Base-by-base conservation (phyloP, 2,797 vertebrate genomes). In the Dromococcyx pavoninus region DNA sequence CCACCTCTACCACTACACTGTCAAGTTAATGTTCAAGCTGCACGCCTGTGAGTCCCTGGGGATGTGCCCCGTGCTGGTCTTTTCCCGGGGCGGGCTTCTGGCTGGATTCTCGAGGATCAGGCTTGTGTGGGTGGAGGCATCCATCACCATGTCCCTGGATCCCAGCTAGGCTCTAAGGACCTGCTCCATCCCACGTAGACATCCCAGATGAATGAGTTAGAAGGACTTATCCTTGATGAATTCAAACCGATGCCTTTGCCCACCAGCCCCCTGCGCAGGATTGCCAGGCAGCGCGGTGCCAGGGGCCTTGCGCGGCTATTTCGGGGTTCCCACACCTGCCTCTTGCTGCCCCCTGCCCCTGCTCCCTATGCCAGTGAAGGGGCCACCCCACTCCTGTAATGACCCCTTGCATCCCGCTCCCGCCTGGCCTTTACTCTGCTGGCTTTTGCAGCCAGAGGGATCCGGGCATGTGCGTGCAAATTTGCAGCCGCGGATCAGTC, bases 1-100 rank as follows among this genome's bases (percentile, higher is more conserved):
- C 95, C 99, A 99, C 88, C 98, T 99, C 37, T 99, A 99, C 97
- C 99, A 99, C 98, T 99, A 99, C 97, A 98, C 98, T 0, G 99
- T 99, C 97, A 99, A 99, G 97, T 97, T 99, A 60, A 98, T 99
- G 82, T 99, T 99, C 98, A 99, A 99, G 94, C 98, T 99, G 77
- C 99, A 99, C 54, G 97, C 99, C 60, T 99, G 99, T 99, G 97
- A 99, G 99, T 97, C 39, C 8, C 84, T 0, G 3, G 80, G 79
- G 7, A 7, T 10, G 30, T 79, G 50, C 39, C 35, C 70, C 0
- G 0, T 2, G 5, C 46, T 39, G 44, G 4, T 44, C 23, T 88
- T 78, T 61, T 24, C 65, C 84, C 0, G 0, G 39, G 9, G 15
- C 4, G 2, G 51, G 46, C n/a, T 56, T 84, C 35, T 69, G 71